phyloP scores from a whole-genome alignment of 2,797 vertebrate species.

The Buceros bicornis region DNA sequence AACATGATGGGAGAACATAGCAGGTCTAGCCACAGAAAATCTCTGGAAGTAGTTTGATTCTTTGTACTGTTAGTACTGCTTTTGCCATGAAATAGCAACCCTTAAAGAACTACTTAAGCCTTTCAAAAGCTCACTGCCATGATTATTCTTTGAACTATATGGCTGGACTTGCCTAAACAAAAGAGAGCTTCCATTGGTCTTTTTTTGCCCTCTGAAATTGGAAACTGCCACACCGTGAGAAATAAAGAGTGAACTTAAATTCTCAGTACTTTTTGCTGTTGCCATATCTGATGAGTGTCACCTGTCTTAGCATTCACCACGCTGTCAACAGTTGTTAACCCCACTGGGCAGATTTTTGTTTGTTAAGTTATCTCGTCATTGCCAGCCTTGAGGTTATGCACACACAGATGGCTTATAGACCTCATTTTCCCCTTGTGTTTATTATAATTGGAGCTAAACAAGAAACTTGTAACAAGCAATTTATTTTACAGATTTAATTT shows the following conservation, averaged over 20 bases:
- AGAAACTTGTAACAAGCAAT: neutral
- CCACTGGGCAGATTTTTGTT: constrained; percentile 34
- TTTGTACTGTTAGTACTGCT: neutral
- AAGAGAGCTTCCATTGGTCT: neutral
- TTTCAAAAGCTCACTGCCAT: neutral
- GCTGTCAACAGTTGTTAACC: constrained; percentile 56
- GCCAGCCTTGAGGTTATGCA: constrained; percentile 24
- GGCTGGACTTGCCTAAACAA: neutral
- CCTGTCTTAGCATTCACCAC: constrained; percentile 17
- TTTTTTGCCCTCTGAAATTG: neutral
- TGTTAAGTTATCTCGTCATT: constrained; percentile 36
- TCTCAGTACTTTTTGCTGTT: constrained; percentile 29
- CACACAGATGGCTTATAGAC: constrained; percentile 21
- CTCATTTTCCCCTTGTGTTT: neutral
- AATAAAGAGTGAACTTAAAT: neutral
- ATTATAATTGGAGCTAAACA: neutral
- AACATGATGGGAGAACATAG: neutral
- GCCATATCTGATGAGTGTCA: constrained; percentile 56
- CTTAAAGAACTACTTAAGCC: neutral
- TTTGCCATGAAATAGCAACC: neutral
- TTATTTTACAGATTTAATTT: neutral
- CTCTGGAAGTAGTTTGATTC: neutral
- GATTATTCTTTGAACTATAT: neutral
- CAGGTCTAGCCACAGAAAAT: neutral
- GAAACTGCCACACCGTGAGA: neutral